phyloP scores from a whole-genome alignment of 2,113 vertebrate genomes.

The Podilymbus podiceps region DNA sequence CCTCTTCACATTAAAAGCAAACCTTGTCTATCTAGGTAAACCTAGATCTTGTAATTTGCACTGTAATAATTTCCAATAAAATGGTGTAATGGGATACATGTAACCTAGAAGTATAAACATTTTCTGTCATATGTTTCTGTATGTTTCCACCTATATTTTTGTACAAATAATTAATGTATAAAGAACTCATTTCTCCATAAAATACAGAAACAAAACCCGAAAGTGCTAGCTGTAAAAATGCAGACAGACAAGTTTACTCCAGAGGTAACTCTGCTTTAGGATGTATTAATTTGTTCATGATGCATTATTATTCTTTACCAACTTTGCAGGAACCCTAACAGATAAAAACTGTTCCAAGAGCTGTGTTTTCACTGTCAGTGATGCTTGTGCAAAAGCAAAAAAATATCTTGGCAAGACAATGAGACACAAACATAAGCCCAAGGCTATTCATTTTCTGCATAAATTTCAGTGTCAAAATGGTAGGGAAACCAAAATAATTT shows the following conservation, averaged over 20 bases:
- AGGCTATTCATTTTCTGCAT: neutral
- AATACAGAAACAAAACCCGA: neutral
- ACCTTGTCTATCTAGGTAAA: neutral
- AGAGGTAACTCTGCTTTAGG: neutral
- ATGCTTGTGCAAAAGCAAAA: neutral
- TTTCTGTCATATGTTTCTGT: neutral
- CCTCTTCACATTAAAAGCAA: neutral
- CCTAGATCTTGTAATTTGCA: neutral
- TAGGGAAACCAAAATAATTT: constrained; percentile 17
- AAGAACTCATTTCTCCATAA: neutral
- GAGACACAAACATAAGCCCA: neutral
- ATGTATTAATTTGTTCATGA: neutral
- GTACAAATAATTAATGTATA: neutral
- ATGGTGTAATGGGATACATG: neutral
- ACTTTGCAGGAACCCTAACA: neutral
- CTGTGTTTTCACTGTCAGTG: neutral
- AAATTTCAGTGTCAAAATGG: neutral
- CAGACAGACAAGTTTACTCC: neutral
- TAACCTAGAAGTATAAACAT: neutral
- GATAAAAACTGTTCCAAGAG: neutral
- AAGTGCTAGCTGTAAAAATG: neutral
- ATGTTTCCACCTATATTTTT: neutral
- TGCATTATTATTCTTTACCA: neutral
- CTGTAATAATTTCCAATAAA: neutral
- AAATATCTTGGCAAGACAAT: neutral